Conservation (phyloP, 2,797 vertebrate genomes). For the Oceanodroma leucorhoa region DNA sequence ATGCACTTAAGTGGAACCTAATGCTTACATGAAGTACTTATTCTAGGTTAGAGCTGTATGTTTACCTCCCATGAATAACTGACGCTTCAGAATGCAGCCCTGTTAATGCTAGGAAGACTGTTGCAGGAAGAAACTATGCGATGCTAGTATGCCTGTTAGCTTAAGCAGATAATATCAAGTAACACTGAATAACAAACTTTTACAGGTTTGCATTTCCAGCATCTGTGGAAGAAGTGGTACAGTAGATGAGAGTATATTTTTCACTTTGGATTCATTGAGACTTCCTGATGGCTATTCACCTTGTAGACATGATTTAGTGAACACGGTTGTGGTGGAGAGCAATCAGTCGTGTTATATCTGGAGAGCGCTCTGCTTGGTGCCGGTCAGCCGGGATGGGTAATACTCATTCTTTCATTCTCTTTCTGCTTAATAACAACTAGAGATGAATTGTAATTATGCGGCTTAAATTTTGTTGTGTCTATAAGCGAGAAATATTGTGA, state of each 20-base stretch:
- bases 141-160: neutral
- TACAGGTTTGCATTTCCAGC: constrained; percentile 85
- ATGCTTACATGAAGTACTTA: neutral
- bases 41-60: neutral
- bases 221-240: constrained; percentile 83
- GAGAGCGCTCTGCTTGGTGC: constrained; percentile 92
- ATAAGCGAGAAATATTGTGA: neutral
- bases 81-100: neutral
- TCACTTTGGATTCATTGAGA: constrained; percentile 85
- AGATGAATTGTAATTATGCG: neutral
- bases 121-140: neutral
- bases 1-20: neutral
- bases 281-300: constrained; percentile 85
- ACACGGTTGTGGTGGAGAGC: constrained; percentile 90
- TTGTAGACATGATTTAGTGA: constrained; percentile 80
- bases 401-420: neutral
- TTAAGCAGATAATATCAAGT: neutral
- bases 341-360: constrained; percentile 88
- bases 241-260: constrained; percentile 87
- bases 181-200: neutral
- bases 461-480: neutral
- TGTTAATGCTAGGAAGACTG: neutral
- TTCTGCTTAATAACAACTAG: neutral
- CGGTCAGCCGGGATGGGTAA: constrained; percentile 75
- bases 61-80: neutral